phyloP scores from a whole-genome alignment of 2,113 vertebrate species.

The Saimiri boliviensis region DNA sequence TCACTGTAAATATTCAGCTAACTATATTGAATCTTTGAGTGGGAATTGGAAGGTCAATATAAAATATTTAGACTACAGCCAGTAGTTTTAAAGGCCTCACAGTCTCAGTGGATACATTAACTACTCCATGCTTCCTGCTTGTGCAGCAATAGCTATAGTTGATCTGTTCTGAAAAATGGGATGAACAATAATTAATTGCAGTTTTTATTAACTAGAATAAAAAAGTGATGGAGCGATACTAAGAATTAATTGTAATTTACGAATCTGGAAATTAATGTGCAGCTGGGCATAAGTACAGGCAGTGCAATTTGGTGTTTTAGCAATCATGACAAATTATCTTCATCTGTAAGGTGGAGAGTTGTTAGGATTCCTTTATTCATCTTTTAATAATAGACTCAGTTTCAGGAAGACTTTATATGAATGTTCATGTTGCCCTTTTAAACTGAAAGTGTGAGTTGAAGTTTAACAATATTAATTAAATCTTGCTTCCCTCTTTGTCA shows the following conservation, averaged over 20 bases:
- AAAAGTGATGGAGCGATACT: constrained; percentile 74
- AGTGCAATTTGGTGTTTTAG: constrained; percentile 75
- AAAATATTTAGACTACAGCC: constrained; percentile 59
- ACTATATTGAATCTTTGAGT: constrained; percentile 47
- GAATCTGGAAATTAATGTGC: constrained; percentile 84
- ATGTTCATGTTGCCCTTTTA: constrained; percentile 52
- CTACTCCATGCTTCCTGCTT: constrained; percentile 38
- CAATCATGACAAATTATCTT: constrained; percentile 77
- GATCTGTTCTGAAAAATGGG: constrained; percentile 70
- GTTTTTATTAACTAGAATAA: constrained; percentile 80
- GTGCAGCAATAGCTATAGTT: constrained; percentile 61
- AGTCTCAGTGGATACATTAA: not conserved
- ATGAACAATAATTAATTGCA: constrained; percentile 79
- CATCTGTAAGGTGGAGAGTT: constrained; percentile 68
- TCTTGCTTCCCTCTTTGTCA: constrained; percentile 56
- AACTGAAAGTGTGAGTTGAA: constrained; percentile 22
- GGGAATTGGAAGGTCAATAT: constrained; percentile 16
- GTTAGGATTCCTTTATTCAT: constrained; percentile 53
- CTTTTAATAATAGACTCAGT: constrained; percentile 55
- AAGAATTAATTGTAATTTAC: constrained; percentile 83
- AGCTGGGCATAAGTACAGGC: constrained; percentile 77
- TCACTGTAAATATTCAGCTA: constrained; percentile 58
- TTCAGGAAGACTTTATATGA: constrained; percentile 33
- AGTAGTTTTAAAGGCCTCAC: constrained; percentile 37
- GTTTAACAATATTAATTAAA: constrained; percentile 68